Conservation (phyloP, 37 sponge, comb jelly and placozoan genomes). For the Chondrilla cf. caribensis region DNA sequence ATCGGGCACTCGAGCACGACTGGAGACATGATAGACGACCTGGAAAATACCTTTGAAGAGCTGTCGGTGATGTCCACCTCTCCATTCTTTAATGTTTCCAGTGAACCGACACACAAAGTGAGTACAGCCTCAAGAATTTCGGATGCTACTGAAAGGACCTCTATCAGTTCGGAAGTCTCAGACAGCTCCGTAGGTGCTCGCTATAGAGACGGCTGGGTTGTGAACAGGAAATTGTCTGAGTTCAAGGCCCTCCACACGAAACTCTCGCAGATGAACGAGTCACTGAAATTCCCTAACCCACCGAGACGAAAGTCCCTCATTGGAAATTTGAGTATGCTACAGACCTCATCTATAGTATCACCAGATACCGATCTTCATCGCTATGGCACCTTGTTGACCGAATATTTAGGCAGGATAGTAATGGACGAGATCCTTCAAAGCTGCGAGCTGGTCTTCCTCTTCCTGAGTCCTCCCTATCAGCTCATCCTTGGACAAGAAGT, state of each 20-base stretch:
- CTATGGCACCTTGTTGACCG: constrained; percentile 40
- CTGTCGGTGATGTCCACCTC: background rate
- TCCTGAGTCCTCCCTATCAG: constrained; percentile 64
- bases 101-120: background rate
- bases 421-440: constrained; percentile 44
- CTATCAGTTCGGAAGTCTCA: background rate
- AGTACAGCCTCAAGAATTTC: background rate
- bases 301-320: constrained; percentile 56
- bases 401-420: constrained; percentile 45
- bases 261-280: constrained; percentile 40
- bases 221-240: constrained; percentile 59
- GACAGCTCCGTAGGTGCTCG: background rate
- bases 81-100: background rate
- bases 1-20: constrained; percentile 38
- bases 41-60: background rate
- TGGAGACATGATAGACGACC: background rate
- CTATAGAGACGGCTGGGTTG: constrained; percentile 72
- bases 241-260: constrained; percentile 76
- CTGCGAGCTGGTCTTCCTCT: constrained; percentile 74
- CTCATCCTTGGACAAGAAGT: background rate
- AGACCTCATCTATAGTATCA: constrained; percentile 31
- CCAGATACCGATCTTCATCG: constrained; percentile 35
- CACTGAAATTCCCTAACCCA: constrained; percentile 42
- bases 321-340: constrained; percentile 36
- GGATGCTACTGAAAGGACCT: background rate